phyloP scores from a whole-genome alignment of 2,113 vertebrate genomes.

The Cacatua alba region DNA sequence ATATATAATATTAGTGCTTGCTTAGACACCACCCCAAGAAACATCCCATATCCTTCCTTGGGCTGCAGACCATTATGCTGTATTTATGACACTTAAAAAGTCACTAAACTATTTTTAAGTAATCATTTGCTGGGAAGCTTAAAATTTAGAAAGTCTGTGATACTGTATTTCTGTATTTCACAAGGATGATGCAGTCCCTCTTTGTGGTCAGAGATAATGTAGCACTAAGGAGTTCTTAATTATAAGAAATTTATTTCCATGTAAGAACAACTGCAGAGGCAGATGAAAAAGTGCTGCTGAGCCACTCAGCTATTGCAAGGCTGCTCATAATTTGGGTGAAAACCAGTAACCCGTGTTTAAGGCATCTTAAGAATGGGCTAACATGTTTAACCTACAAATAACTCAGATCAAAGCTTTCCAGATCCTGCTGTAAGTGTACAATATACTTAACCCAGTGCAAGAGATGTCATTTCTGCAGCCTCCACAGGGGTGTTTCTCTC shows the following conservation, averaged over 20 bases:
- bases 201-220: not conserved
- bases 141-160: not conserved
- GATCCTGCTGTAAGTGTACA: not conserved
- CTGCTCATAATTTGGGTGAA: not conserved
- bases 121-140: not conserved
- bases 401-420: not conserved
- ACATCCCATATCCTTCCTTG: rapidly evolving
- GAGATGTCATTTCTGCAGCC: not conserved
- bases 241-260: not conserved
- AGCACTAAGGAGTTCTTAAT: not conserved
- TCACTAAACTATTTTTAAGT: not conserved
- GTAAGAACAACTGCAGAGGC: not conserved
- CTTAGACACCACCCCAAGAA: not conserved
- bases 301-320: not conserved
- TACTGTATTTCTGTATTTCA: not conserved
- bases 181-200: not conserved
- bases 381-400: not conserved
- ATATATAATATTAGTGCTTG: not conserved
- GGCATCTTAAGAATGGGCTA: not conserved
- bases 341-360: not conserved
- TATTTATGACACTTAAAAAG: not conserved
- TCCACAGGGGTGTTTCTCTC: not conserved
- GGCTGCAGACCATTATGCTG: not conserved
- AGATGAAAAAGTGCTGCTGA: not conserved
- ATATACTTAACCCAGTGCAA: not conserved